A percentile compares a stretch with the other conserved stretches of the same genome.
Evolutionary conservation across 2,113 vertebrate genomes (phyloP).

Genomic region (Caretta caretta): DNA sequence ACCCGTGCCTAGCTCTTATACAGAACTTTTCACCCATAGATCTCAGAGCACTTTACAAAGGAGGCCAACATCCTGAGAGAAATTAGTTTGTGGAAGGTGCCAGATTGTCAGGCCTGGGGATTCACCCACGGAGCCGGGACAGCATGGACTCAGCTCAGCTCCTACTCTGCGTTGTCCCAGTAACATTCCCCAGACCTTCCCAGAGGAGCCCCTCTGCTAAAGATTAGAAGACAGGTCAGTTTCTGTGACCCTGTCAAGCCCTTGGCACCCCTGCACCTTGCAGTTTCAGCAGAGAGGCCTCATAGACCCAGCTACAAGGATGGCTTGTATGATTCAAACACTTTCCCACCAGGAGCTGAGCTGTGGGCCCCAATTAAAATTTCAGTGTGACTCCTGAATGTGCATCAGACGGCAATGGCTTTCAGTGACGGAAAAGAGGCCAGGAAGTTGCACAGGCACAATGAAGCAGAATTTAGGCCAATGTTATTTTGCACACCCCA

Average conservation of each 20-base stretch:
- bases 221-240: background rate
- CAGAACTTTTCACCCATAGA: background rate
- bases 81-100: fast-evolving
- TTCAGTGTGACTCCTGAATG: background rate
- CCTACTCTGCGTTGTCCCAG: background rate
- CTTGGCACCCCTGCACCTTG: too few species aligned
- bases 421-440: background rate
- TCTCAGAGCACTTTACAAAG: background rate
- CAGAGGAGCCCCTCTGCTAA: background rate
- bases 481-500: background rate
- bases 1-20: background rate
- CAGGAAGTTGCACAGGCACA: background rate
- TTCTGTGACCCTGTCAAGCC: background rate
- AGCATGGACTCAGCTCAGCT: background rate
- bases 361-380: background rate
- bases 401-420: background rate
- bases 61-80: background rate
- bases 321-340: background rate
- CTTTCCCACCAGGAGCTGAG: background rate
- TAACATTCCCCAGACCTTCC: background rate
- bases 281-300: background rate
- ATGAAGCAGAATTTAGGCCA: background rate
- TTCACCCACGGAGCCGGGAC: background rate
- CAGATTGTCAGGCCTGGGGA: background rate
- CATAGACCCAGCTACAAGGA: background rate